Conservation (phyloP, 2,888 invertebrate species). For the Periphyllus acericola region DNA sequence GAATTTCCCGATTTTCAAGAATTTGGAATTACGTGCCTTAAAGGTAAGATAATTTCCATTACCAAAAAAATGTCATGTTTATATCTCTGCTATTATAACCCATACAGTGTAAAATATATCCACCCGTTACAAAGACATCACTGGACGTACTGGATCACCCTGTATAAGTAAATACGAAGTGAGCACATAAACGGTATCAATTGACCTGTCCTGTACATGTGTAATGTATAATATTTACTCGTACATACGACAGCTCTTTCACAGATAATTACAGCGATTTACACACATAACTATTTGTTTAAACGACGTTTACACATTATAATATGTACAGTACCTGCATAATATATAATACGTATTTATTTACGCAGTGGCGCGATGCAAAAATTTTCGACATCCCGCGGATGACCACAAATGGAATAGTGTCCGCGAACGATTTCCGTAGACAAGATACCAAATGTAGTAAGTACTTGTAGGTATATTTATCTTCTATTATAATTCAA, state of each 20-base stretch:
- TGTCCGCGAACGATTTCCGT: not conserved
- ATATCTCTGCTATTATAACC: too few species aligned
- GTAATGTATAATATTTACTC: not conserved
- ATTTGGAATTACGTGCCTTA: too few species aligned
- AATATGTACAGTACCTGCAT: not conserved
- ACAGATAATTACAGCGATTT: not conserved
- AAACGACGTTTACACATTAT: not conserved
- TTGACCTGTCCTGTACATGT: not conserved
- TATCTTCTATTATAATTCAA: too few species aligned
- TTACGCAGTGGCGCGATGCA: not conserved
- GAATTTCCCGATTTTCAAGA: too few species aligned
- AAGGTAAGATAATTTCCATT: too few species aligned
- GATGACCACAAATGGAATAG: constrained; percentile 1
- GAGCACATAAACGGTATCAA: not conserved
- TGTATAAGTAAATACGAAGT: not conserved
- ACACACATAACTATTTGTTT: not conserved
- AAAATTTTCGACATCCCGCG: not conserved
- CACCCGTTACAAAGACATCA: too few species aligned
- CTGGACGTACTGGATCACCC: too few species aligned
- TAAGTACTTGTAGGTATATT: not conserved
- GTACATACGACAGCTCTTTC: not conserved
- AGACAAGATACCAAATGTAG: not conserved
- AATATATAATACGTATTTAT: too few species aligned
- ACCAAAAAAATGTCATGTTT: too few species aligned
- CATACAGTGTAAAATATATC: too few species aligned